Evolutionary conservation across 2,113 vertebrate genomes (phyloP), one percentile per base, ranked within the genome.

Genomic region (Nesoenas mayeri): DNA sequence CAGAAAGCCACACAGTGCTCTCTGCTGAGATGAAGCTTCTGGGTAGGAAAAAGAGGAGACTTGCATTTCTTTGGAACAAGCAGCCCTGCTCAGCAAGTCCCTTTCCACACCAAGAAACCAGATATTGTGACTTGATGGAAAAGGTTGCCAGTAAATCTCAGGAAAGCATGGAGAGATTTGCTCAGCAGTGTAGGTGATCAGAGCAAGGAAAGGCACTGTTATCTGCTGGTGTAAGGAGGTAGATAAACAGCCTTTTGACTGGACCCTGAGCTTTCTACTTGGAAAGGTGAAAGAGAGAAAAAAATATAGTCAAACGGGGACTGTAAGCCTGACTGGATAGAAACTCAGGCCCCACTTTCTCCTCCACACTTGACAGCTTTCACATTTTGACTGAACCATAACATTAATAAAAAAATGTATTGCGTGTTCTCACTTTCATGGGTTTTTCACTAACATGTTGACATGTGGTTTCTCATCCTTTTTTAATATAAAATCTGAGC

Each of bases 401-500:
- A 73, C n/a, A 72, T 89, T 85, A 92, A 93, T 81, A 91, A 97
- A 48, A 48, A 47, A 78, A 65, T 21, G 36, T 22, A 32, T 50
- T 3, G 4, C 28, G 13, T 36, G n/a, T 75, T 81, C 67, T 85
- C 48, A 51, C 72, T 86, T 96, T 51, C 67, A 73, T 2, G 12
- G 64, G 40, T 24, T 94, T 91, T 91, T 69, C 61, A 51, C 44
- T 69, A 91, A 51, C 79, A 79, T 1, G 18, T 42, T 82, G 79
- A 82, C 0, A 0, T 90, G 79, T 3, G 10, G 44, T 78, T 95
- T 89, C 75, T 90, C 54, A 40, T 93, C 40, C 31, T 85, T 84
- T 86, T 87, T 89, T 67, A 84, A 92, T 71, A 78, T 32, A 60
- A 87, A 93, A 77, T 80, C 57, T 36, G 36, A 86, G 79, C 40